Conservation (phyloP, 2,888 invertebrate genomes). For the Cheiracanthium punctorium region DNA sequence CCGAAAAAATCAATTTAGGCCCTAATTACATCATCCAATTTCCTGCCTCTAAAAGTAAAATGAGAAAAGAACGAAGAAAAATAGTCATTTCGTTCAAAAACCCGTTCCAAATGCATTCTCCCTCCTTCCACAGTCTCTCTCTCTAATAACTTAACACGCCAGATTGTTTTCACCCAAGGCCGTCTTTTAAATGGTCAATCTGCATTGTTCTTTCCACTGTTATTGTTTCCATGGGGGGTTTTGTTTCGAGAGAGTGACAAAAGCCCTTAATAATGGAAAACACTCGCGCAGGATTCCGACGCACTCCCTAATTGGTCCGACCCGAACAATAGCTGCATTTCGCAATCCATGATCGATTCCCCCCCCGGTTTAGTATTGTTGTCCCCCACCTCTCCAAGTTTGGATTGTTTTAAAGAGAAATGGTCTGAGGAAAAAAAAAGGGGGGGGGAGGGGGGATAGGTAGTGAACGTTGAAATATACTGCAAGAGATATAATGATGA, state of each 20-base stretch:
- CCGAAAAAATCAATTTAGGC: background rate
- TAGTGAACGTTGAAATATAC: background rate
- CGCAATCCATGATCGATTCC: background rate
- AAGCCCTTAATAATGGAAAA: slow-evolving; percentile 2
- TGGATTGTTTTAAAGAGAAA: background rate
- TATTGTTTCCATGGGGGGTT: slow-evolving; percentile 3
- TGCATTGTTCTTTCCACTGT: background rate
- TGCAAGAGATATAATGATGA: background rate
- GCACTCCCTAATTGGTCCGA: background rate
- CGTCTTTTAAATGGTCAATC: background rate
- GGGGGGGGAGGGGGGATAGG: too few species aligned
- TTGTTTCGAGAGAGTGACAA: background rate
- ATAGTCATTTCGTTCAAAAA: background rate
- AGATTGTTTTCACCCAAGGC: background rate
- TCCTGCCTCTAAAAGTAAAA: too few species aligned
- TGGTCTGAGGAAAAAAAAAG: background rate
- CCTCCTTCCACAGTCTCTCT: too few species aligned
- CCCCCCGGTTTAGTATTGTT: background rate
- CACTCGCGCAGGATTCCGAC: background rate
- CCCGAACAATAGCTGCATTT: background rate
- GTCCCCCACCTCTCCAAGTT: background rate
- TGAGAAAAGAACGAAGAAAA: too few species aligned
- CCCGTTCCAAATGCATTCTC: background rate
- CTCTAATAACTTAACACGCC: background rate
- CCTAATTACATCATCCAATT: background rate